A percentile compares a stretch with the other conserved stretches of the same genome.
phyloP scores from a whole-genome alignment of 2,888 invertebrate species.

The Dicyrtoma fusca region DNA sequence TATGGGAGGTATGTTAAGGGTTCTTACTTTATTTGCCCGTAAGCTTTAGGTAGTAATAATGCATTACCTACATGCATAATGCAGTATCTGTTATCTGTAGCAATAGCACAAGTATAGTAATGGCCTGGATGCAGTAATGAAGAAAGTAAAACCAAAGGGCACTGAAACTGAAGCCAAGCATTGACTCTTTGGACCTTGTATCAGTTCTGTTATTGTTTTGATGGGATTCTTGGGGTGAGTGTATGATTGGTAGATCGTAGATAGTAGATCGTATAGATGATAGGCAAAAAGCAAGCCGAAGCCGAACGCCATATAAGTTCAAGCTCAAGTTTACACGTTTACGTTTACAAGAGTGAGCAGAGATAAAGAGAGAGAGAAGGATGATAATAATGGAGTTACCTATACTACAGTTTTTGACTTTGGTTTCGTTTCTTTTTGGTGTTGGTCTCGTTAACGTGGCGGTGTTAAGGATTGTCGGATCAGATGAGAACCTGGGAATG shows the following conservation, averaged over 20 bases:
- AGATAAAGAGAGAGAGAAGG: conserved; percentile 10
- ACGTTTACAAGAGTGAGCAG: background rate
- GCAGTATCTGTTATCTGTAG: no score
- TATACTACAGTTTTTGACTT: background rate
- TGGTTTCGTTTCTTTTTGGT: background rate
- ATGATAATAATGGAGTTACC: background rate
- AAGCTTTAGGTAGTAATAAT: no score
- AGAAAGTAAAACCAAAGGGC: no score
- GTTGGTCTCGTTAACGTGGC: background rate
- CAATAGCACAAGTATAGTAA: no score
- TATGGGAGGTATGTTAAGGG: no score
- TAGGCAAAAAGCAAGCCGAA: no score
- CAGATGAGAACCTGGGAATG: background rate
- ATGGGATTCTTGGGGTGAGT: no score
- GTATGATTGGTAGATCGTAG: background rate
- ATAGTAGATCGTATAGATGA: background rate
- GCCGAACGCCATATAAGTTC: background rate
- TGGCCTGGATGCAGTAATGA: no score
- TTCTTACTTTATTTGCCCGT: no score
- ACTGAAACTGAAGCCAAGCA: no score
- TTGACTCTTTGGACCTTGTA: no score
- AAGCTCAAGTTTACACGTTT: background rate
- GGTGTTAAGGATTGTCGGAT: background rate
- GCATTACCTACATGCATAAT: no score
- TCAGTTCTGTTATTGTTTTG: conserved; percentile 2